Percentiles rank a stretch among this genome's conserved stretches.
Conservation (phyloP, 2,797 vertebrate species). For the Peromyscus eremicus region DNA sequence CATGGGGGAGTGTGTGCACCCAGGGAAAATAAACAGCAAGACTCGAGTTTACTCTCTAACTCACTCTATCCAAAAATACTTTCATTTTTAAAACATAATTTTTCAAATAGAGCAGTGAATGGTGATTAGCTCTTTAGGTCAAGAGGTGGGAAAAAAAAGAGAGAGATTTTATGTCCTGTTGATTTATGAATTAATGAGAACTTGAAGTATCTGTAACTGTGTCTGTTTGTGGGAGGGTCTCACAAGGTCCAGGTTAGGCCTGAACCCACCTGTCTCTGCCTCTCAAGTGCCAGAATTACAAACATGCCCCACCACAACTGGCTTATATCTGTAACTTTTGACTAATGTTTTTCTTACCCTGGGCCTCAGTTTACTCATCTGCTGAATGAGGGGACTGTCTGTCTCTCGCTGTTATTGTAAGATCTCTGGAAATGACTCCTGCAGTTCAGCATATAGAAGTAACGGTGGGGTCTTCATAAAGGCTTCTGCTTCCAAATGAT, state of each 20-base stretch:
- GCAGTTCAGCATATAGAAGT: background rate
- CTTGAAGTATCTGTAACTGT: background rate
- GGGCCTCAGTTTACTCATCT: constrained; percentile 51
- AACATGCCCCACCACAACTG: background rate
- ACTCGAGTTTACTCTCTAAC: constrained; percentile 79
- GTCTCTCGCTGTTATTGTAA: background rate
- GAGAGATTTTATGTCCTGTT: background rate
- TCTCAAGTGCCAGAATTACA: background rate
- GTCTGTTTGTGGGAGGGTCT: background rate
- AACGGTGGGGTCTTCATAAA: background rate
- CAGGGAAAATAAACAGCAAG: constrained; percentile 80
- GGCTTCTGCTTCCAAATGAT: constrained; percentile 5
- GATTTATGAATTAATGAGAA: background rate
- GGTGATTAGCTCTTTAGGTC: constrained; percentile 65
- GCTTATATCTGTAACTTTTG: background rate
- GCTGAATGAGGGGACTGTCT: background rate
- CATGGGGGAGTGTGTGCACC: constrained; percentile 58
- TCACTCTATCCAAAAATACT: constrained; percentile 76
- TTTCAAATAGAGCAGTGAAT: constrained; percentile 61
- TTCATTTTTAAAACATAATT: constrained; percentile 65
- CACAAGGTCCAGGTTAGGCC: background rate
- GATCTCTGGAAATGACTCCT: constrained; percentile 7
- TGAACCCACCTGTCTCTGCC: background rate
- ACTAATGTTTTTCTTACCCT: constrained; percentile 7
- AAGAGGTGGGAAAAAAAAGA: too few relatives aligned